phyloP scores from a whole-genome alignment of 2,888 invertebrate species.

The Epsilonema sp. region DNA sequence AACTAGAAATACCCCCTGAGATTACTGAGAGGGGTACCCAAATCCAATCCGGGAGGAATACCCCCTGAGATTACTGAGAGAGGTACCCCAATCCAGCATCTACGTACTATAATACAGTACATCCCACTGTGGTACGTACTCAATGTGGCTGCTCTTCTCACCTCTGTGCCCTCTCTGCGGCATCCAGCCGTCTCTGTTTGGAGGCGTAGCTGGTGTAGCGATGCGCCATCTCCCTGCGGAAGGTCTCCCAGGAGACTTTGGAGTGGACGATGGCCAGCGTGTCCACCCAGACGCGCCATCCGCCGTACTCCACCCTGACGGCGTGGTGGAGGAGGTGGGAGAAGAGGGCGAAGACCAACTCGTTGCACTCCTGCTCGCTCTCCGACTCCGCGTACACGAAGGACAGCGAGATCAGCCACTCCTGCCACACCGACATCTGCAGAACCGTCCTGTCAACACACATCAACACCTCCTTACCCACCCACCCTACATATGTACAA shows the following conservation, averaged over 20 bases:
- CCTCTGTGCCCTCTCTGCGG: no score
- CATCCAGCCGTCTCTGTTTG: background rate
- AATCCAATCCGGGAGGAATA: no score
- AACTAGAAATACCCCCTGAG: no score
- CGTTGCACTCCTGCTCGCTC: slow-evolving; percentile 60
- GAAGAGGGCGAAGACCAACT: slow-evolving; percentile 93
- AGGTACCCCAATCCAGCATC: no score
- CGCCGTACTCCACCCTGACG: slow-evolving; percentile 94
- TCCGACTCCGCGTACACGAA: slow-evolving; percentile 70
- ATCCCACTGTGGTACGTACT: no score
- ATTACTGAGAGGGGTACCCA: no score
- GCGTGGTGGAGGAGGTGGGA: slow-evolving; percentile 94
- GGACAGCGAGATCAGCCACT: slow-evolving; percentile 85
- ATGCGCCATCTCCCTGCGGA: slow-evolving; percentile 85
- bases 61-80: no score
- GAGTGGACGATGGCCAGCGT: slow-evolving; percentile 97
- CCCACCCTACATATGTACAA: no score
- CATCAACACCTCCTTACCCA: no score
- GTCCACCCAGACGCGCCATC: slow-evolving; percentile 99
- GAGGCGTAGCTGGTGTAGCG: slow-evolving; percentile 74
- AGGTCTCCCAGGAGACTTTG: slow-evolving; percentile 94
- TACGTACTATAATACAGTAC: no score
- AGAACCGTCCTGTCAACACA: slow-evolving; percentile 53
- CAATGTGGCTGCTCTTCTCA: no score
- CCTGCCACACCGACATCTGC: slow-evolving; percentile 98